These are phyloP conservation scores for Nesoenas mayeri DNA, from an alignment of 2,113 vertebrate species.

Conservation along the genomic window DNA sequence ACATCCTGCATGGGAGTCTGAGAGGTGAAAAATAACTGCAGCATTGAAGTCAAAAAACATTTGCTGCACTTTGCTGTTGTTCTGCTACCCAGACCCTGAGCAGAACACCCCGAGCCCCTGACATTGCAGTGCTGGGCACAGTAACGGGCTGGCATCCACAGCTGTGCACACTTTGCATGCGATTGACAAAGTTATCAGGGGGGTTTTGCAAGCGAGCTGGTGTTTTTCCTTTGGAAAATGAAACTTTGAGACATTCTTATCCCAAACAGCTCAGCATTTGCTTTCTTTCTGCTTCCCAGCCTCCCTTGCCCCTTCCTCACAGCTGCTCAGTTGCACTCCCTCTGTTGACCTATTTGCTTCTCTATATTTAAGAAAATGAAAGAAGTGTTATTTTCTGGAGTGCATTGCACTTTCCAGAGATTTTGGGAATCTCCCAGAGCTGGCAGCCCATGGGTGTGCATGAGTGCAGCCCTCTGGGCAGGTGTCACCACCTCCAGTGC, in stretches of 20 bases:
- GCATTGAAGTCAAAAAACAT: background rate
- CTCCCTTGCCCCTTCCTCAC: background rate
- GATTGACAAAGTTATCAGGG: background rate
- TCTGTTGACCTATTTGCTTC: background rate
- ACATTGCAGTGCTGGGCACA: background rate
- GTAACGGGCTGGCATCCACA: background rate
- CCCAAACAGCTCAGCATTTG: background rate
- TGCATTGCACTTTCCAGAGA: background rate
- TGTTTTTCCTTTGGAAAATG: background rate
- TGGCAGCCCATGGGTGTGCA: fast-evolving
- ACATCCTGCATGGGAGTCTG: fast-evolving
- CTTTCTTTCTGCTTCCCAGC: background rate
- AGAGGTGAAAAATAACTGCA: background rate
- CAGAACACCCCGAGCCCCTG: background rate
- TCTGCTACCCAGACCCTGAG: background rate
- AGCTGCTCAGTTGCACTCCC: background rate
- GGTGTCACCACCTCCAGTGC: fast-evolving
- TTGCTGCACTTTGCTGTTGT: background rate
- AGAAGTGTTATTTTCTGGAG: background rate
- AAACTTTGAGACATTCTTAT: background rate
- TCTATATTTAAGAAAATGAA: background rate
- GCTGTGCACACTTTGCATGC: background rate
- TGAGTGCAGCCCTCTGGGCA: background rate
- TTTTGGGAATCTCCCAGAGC: background rate
- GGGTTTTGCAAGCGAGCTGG: background rate